These are phyloP conservation scores for Artibeus lituratus DNA, from an alignment of 2,797 vertebrate genomes.

Conservation along the genomic window DNA sequence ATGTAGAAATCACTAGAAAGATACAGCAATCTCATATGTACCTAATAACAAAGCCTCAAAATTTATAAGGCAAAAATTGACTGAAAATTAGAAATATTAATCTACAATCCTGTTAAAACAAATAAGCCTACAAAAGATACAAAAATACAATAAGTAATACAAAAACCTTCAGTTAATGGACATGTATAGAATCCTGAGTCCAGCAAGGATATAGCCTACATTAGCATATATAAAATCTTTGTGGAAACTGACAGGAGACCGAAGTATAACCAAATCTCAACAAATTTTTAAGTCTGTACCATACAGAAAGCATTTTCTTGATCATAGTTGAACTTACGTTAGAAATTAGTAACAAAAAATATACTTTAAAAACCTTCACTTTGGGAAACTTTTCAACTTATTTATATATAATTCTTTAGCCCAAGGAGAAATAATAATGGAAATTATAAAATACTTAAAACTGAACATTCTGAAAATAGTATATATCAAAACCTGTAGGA, in stretches of 20 bases:
- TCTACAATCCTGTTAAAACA: background rate
- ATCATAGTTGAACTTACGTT: background rate
- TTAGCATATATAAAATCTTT: background rate
- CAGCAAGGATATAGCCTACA: background rate
- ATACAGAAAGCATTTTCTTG: background rate
- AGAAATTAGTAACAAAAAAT: conserved; percentile 12
- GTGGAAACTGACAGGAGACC: background rate
- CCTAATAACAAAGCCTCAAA: background rate
- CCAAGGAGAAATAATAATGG: background rate
- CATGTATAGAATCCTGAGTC: background rate
- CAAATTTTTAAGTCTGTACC: background rate
- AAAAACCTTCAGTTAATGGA: background rate
- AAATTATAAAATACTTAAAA: background rate
- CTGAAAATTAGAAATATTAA: background rate
- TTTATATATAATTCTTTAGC: background rate
- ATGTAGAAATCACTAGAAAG: background rate
- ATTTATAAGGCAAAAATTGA: background rate
- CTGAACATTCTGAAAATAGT: background rate
- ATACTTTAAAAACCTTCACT: conserved; percentile 13
- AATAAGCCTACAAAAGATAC: background rate
- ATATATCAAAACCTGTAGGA: background rate
- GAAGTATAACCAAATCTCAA: background rate
- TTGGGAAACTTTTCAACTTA: background rate
- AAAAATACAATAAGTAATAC: background rate
- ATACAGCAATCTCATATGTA: background rate